phyloP scores from a whole-genome alignment of 2,797 vertebrate genomes.

The Halcyon smyrnensis region DNA sequence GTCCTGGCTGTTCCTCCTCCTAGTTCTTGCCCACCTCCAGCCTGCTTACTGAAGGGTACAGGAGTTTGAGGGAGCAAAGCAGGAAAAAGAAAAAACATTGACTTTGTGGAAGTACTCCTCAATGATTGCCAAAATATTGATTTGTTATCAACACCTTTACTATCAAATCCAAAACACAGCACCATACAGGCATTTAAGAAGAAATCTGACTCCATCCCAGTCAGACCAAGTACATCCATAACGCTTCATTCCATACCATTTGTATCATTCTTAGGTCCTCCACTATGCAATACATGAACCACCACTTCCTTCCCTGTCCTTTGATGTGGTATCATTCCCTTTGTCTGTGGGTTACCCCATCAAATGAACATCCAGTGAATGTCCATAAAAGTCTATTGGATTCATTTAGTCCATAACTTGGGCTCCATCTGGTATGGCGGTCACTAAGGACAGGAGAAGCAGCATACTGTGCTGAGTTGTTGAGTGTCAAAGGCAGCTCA shows the following conservation, averaged over 20 bases:
- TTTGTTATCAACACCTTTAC: neutral
- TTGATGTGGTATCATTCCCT: too few relatives aligned
- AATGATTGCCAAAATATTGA: neutral
- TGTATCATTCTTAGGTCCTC: neutral
- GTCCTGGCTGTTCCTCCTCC: neutral
- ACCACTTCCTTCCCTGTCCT: neutral
- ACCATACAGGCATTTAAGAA: neutral
- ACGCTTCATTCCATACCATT: neutral
- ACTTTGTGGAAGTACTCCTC: neutral
- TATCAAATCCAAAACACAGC: neutral
- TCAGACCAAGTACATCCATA: neutral
- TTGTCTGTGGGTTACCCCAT: too few relatives aligned
- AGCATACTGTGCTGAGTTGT: too few relatives aligned
- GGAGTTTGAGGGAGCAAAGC: neutral
- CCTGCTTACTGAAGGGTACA: neutral
- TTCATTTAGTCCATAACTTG: too few relatives aligned
- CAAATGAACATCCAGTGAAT: too few relatives aligned
- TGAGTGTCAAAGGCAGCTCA: too few relatives aligned
- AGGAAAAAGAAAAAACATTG: neutral
- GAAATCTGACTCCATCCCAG: neutral
- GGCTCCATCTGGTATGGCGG: too few relatives aligned
- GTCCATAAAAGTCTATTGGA: too few relatives aligned
- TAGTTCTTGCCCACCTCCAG: neutral
- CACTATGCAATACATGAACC: neutral
- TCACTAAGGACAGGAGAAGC: too few relatives aligned